A percentile compares a stretch with the other conserved stretches of the same genome.
Conservation (phyloP, 2,797 vertebrate genomes). For the Salarias fasciatus region DNA sequence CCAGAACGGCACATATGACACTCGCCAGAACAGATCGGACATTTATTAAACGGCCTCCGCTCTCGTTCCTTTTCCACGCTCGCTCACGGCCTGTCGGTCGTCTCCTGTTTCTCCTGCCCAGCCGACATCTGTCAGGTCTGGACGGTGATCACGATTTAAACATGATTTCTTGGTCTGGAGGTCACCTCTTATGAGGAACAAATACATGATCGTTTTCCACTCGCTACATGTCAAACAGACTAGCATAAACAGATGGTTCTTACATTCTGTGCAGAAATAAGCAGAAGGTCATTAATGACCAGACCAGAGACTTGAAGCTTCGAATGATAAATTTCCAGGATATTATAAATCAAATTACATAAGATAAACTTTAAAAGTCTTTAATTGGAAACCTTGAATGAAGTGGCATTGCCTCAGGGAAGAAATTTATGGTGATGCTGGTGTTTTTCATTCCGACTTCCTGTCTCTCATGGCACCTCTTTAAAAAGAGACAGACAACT, state of each 20-base stretch:
- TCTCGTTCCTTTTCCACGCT: constrained; percentile 23
- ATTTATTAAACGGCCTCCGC: constrained; percentile 54
- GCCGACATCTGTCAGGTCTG: neutral
- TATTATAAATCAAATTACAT: constrained; percentile 29
- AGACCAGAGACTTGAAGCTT: constrained; percentile 7
- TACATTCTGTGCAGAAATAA: constrained; percentile 12
- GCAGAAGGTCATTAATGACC: constrained; percentile 13
- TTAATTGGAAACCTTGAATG: constrained; percentile 31
- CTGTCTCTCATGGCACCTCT: constrained; percentile 39
- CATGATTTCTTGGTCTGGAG: neutral
- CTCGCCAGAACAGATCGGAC: constrained; percentile 66
- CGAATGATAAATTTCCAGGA: constrained; percentile 26
- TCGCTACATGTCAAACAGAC: constrained; percentile 1
- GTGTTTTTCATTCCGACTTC: constrained; percentile 43
- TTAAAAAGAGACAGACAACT: constrained; percentile 48
- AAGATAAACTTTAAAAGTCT: constrained; percentile 25
- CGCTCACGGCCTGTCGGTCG: constrained; percentile 5
- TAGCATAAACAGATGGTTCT: neutral
- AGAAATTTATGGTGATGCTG: constrained; percentile 18
- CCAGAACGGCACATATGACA: constrained; percentile 63
- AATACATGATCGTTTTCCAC: neutral
- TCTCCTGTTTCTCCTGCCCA: neutral
- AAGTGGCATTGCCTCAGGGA: constrained; percentile 31
- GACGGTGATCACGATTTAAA: constrained; percentile 2
- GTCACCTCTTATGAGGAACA: constrained; percentile 1